phyloP scores from a whole-genome alignment of 1,140 invertebrate genomes.

The Drosophila guanche region DNA sequence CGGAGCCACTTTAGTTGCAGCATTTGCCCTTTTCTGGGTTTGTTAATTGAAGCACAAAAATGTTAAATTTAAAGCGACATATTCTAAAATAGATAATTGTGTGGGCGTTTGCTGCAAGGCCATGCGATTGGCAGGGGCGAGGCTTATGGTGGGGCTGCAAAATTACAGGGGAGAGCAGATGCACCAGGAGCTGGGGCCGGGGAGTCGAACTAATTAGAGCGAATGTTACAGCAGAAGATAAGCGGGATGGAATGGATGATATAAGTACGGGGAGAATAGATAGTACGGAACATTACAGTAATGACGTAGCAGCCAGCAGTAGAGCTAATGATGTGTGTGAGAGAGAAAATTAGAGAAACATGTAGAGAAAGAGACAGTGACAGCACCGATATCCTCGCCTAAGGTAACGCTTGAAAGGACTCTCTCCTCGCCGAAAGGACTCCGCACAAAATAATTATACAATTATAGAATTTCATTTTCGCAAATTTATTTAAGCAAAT shows the following conservation, averaged over 20 bases:
- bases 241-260: constrained; percentile 25
- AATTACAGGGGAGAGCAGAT: constrained; percentile 14
- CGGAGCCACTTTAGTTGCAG: constrained; percentile 16
- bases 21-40: constrained; percentile 32
- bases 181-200: constrained; percentile 6
- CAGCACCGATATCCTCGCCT: constrained; percentile 28
- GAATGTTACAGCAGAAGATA: constrained; percentile 35
- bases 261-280: constrained; percentile 19
- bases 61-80: constrained; percentile 44
- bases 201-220: constrained; percentile 55
- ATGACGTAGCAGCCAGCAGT: constrained; percentile 26
- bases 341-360: constrained; percentile 3
- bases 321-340: constrained; percentile 25
- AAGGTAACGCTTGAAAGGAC: constrained; percentile 73
- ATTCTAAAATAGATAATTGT: constrained; percentile 60
- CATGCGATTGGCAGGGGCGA: background rate
- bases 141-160: constrained; percentile 6
- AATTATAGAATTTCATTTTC: constrained; percentile 63
- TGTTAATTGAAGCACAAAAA: constrained; percentile 48
- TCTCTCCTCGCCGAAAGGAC: constrained; percentile 46
- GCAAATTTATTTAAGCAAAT: constrained; percentile 79
- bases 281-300: constrained; percentile 24
- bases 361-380: constrained; percentile 4
- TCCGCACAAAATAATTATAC: constrained; percentile 69
- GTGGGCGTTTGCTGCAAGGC: background rate